These are phyloP conservation scores for Canis aureus DNA, from an alignment of 2,113 vertebrate species.

Conservation along the genomic window DNA sequence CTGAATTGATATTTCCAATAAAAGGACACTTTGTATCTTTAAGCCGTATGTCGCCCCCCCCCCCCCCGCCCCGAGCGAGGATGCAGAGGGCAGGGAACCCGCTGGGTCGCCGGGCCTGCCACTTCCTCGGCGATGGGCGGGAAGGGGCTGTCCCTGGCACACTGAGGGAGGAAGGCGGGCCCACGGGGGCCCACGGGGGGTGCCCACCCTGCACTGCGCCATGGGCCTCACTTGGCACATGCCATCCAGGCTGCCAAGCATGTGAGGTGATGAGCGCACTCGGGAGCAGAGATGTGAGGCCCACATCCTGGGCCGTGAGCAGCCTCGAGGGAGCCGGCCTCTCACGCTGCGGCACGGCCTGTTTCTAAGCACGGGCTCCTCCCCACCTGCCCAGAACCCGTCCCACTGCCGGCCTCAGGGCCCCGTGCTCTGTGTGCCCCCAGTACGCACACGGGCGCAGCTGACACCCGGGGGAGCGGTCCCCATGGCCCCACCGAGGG, in stretches of 20 bases:
- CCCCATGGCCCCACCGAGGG: rapidly evolving
- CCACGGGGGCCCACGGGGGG: not conserved
- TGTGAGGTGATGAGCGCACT: slow-evolving; percentile 77
- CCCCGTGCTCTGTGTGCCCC: not conserved
- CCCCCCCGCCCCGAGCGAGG: not conserved
- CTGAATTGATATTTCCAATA: slow-evolving; percentile 79
- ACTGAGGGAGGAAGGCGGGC: rapidly evolving
- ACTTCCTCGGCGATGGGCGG: not conserved
- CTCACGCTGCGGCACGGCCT: not conserved
- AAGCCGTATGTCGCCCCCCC: not conserved
- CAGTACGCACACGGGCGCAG: rapidly evolving
- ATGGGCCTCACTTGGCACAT: too few species aligned
- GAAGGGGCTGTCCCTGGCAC: not conserved
- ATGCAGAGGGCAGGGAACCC: not conserved
- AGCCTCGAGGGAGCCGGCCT: slow-evolving; percentile 57
- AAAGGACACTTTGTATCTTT: slow-evolving; percentile 86
- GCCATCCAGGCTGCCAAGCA: slow-evolving; percentile 53
- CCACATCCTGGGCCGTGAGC: slow-evolving; percentile 43
- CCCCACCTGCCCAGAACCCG: rapidly evolving
- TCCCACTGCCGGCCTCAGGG: rapidly evolving
- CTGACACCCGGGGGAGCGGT: rapidly evolving
- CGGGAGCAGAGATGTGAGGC: not conserved
- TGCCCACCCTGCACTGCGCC: not conserved
- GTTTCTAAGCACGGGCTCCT: not conserved
- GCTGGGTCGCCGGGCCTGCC: not conserved